A percentile compares a stretch with the other conserved stretches of the same genome.
Conservation (phyloP, 2,888 invertebrate species). For the Mycogona germanica region DNA sequence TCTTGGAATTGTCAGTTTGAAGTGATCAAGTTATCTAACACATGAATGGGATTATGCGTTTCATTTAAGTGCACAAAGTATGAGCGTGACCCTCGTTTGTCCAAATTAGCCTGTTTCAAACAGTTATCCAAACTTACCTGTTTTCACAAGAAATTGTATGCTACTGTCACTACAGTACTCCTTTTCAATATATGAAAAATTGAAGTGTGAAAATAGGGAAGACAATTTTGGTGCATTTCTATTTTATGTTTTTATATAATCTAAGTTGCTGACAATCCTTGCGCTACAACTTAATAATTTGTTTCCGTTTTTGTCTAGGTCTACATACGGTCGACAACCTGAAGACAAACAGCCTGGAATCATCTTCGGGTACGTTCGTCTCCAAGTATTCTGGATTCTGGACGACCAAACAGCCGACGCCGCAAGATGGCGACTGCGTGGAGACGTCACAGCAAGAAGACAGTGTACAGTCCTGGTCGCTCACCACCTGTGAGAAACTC, state of each 20-base stretch:
- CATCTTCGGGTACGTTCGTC: constrained; percentile 76
- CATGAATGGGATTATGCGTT: too few species aligned
- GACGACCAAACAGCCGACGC: constrained; percentile 79
- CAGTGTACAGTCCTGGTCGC: constrained; percentile 77
- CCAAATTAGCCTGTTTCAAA: too few species aligned
- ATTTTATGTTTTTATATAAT: too few species aligned
- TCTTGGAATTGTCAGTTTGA: too few species aligned
- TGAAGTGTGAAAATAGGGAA: too few species aligned
- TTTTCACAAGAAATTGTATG: neutral
- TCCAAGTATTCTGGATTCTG: constrained; percentile 90
- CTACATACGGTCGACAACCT: constrained; percentile 81
- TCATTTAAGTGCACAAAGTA: too few species aligned
- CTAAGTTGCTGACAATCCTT: too few species aligned
- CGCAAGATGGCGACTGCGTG: constrained; percentile 79
- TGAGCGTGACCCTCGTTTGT: too few species aligned
- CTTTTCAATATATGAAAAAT: neutral
- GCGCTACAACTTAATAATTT: neutral
- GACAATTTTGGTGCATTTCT: too few species aligned
- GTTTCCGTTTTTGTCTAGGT: constrained; percentile 43
- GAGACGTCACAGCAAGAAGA: constrained; percentile 40
- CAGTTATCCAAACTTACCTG: too few species aligned
- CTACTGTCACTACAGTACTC: neutral
- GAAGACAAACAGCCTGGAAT: constrained; percentile 86
- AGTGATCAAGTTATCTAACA: too few species aligned
- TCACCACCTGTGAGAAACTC: constrained; percentile 86